Conservation (phyloP, 2,888 invertebrate species). For the Andrena dorsata region DNA sequence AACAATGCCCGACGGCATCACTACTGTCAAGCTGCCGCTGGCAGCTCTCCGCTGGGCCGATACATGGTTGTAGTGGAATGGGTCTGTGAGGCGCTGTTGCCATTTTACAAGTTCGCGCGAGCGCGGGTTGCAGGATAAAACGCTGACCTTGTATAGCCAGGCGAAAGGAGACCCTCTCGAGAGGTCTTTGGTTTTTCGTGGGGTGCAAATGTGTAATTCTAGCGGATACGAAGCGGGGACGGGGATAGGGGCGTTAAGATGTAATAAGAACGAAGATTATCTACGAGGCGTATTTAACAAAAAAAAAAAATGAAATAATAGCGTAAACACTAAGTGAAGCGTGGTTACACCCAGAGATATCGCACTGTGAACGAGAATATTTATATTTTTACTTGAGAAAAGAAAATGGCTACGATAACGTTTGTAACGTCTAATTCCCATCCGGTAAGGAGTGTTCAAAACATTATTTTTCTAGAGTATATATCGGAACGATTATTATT, state of each 20-base stretch:
- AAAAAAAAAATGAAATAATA: conserved; percentile 31
- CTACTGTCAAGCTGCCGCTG: too few relatives aligned
- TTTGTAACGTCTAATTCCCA: conserved; percentile 75
- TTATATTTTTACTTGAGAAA: conserved; percentile 82
- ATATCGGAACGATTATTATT: conserved; percentile 76
- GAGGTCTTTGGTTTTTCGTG: conserved; percentile 44
- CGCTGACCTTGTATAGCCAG: conserved; percentile 13
- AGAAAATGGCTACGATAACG: conserved; percentile 72
- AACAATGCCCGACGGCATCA: too few relatives aligned
- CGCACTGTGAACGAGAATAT: conserved; percentile 75
- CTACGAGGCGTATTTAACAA: conserved; percentile 46
- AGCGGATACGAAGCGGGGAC: conserved; percentile 30
- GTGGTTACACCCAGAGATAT: conserved; percentile 70
- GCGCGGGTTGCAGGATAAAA: too few relatives aligned
- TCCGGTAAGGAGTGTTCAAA: conserved; percentile 67
- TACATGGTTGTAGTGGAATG: too few relatives aligned
- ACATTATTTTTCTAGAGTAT: conserved; percentile 83
- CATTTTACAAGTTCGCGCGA: too few relatives aligned
- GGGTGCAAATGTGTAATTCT: conserved; percentile 47
- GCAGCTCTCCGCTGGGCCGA: too few relatives aligned
- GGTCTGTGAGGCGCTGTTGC: too few relatives aligned
- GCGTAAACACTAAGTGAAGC: conserved; percentile 54
- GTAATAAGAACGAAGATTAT: conserved; percentile 50
- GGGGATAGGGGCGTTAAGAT: conserved; percentile 32
- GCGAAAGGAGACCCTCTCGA: conserved; percentile 41